Conservation (phyloP, 2,113 vertebrate genomes). For the Azemiops feae region DNA sequence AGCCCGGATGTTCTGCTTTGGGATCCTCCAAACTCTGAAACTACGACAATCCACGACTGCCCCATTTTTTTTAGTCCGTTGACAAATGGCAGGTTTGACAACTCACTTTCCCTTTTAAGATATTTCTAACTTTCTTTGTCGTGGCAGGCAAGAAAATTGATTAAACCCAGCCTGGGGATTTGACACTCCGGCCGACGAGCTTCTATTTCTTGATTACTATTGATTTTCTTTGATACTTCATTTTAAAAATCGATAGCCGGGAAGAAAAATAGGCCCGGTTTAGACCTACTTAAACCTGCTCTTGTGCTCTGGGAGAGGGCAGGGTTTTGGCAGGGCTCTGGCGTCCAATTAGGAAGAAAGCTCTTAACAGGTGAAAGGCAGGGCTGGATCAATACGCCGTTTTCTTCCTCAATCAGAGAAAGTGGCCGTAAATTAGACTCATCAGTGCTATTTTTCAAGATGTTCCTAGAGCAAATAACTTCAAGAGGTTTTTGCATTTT, state of each 20-base stretch:
- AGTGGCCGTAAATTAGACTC: slow-evolving; percentile 98
- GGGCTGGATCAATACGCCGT: slow-evolving; percentile 85
- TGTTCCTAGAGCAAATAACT: slow-evolving; percentile 82
- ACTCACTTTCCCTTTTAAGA: slow-evolving; percentile 76
- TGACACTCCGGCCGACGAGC: slow-evolving; percentile 78
- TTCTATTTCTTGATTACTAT: slow-evolving; percentile 99
- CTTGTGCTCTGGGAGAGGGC: slow-evolving; percentile 76
- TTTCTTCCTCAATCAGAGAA: slow-evolving; percentile 95
- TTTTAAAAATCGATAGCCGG: slow-evolving; percentile 97
- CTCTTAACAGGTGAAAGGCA: slow-evolving; percentile 94
- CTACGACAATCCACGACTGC: slow-evolving; percentile 49
- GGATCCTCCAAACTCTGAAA: slow-evolving; percentile 48
- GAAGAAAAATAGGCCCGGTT: slow-evolving; percentile 91
- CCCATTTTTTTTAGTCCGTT: slow-evolving; percentile 60
- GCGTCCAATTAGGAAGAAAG: slow-evolving; percentile 96
- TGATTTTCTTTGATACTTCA: slow-evolving; percentile 98
- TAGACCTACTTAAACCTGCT: slow-evolving; percentile 90
- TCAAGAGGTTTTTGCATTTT: slow-evolving; percentile 73
- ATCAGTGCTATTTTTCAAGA: slow-evolving; percentile 86
- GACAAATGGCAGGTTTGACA: slow-evolving; percentile 77
- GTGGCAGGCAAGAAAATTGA: slow-evolving; percentile 85
- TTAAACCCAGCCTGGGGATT: slow-evolving; percentile 76
- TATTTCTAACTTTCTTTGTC: slow-evolving; percentile 82
- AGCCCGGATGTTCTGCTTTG: slow-evolving; percentile 57
- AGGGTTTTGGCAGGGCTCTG: slow-evolving; percentile 82